Percentiles rank a stretch among this genome's conserved stretches.
phyloP scores from a whole-genome alignment of 2,888 invertebrate genomes.

The Eupithecia vulgata region DNA sequence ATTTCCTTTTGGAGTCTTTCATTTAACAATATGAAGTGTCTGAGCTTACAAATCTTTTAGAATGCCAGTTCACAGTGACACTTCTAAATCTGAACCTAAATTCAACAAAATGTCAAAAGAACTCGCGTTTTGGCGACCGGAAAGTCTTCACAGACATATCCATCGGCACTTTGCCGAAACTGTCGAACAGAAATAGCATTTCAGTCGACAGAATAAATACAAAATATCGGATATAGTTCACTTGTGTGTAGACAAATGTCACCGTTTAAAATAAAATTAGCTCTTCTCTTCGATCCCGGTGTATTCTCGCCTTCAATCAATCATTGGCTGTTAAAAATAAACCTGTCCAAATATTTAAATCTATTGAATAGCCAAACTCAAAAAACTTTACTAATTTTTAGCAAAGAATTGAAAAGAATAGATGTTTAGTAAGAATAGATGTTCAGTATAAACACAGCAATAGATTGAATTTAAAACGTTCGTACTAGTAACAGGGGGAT shows the following conservation, averaged over 20 bases:
- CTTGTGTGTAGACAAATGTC: slow-evolving; percentile 65
- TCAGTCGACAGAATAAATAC: slow-evolving; percentile 57
- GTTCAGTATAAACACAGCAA: no score
- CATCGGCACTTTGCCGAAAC: slow-evolving; percentile 62
- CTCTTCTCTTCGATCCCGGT: slow-evolving; percentile 45
- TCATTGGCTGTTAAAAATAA: slow-evolving; percentile 25
- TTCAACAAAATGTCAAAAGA: slow-evolving; percentile 5
- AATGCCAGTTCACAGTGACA: not conserved
- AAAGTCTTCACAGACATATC: slow-evolving; percentile 65
- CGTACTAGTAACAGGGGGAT: not conserved
- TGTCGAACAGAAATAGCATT: slow-evolving; percentile 64
- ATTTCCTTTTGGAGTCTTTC: no score
- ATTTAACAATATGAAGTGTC: no score
- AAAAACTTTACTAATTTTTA: not conserved
- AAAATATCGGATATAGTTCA: slow-evolving; percentile 67
- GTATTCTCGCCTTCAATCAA: slow-evolving; percentile 37
- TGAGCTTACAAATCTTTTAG: no score
- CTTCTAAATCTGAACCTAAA: not conserved
- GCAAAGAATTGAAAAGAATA: no score
- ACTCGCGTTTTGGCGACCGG: slow-evolving; percentile 45
- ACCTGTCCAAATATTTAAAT: slow-evolving; percentile 11
- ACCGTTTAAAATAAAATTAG: slow-evolving; percentile 60
- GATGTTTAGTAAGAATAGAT: no score
- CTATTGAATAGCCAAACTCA: not conserved
- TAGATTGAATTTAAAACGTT: not conserved